phyloP scores from a whole-genome alignment of 2,797 vertebrate species.

The Acanthurus lineatus region DNA sequence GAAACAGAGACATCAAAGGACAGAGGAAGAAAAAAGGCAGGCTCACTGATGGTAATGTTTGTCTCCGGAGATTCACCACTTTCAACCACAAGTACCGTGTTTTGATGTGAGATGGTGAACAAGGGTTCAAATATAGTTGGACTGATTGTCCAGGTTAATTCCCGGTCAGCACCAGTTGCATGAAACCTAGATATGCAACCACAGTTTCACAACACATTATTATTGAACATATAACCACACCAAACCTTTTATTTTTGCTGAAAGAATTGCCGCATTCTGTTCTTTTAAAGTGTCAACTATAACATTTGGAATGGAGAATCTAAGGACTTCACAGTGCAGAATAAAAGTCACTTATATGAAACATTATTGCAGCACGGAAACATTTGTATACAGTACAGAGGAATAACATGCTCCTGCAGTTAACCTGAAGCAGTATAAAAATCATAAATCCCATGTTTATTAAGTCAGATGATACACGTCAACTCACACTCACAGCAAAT shows the following conservation, averaged over 20 bases:
- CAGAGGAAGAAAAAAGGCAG: conserved; percentile 26
- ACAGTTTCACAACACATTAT: too few species aligned
- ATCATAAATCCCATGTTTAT: not conserved
- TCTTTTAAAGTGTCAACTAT: not conserved
- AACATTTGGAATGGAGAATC: too few species aligned
- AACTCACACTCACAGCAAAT: conserved; percentile 17
- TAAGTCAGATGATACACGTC: conserved; percentile 8
- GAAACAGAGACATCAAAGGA: conserved; percentile 56
- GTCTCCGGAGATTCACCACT: conserved; percentile 28
- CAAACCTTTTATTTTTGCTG: not conserved
- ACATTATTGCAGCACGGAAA: too few species aligned
- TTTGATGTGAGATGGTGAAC: conserved; percentile 31
- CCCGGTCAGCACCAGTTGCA: conserved; percentile 4
- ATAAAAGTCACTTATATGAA: too few species aligned
- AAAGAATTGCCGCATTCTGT: not conserved
- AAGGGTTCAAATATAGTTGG: conserved; percentile 6
- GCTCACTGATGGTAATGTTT: conserved; percentile 19
- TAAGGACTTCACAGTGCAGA: too few species aligned
- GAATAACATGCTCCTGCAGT: not conserved
- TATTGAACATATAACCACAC: not conserved
- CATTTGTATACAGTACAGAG: not conserved
- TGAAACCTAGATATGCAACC: conserved; percentile 5
- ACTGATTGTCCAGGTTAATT: conserved; percentile 7
- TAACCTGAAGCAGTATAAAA: not conserved
- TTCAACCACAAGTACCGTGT: conserved; percentile 23